phyloP scores from a whole-genome alignment of 1,140 invertebrate genomes.

The Tetragonula clypearis region DNA sequence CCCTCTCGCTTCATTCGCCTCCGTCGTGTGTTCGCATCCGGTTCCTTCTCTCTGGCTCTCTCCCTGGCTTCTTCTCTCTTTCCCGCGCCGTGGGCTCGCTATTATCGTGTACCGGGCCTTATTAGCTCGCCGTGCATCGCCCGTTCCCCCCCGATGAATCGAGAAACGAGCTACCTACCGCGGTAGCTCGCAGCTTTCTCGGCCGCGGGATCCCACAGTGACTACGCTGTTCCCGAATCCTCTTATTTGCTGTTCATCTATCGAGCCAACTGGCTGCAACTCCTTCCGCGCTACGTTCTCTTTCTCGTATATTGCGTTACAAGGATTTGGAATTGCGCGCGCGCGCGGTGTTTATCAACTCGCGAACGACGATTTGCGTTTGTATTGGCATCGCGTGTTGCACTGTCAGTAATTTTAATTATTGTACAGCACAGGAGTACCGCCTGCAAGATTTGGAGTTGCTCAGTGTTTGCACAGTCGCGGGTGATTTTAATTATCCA shows the following conservation, averaged over 20 bases:
- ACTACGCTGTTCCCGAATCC: conserved; percentile 57
- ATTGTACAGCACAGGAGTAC: too few species aligned
- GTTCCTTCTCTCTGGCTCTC: neutral
- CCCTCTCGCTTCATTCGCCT: neutral
- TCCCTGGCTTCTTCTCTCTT: neutral
- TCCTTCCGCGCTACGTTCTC: too few species aligned
- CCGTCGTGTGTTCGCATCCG: too few species aligned
- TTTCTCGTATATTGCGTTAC: too few species aligned
- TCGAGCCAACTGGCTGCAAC: conserved; percentile 22
- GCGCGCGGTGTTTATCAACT: too few species aligned
- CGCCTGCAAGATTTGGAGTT: too few species aligned
- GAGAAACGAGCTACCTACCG: conserved; percentile 55
- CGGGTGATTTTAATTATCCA: too few species aligned
- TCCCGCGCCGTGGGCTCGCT: conserved; percentile 19
- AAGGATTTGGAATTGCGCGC: too few species aligned
- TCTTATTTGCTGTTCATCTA: conserved; percentile 54
- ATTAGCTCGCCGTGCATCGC: conserved; percentile 55
- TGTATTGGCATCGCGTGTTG: too few species aligned
- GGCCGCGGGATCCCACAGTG: conserved; percentile 40
- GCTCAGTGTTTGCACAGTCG: too few species aligned
- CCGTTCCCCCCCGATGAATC: conserved; percentile 23
- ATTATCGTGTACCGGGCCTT: conserved; percentile 62
- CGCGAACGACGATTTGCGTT: too few species aligned
- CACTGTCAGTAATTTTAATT: too few species aligned
- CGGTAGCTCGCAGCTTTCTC: conserved; percentile 21